Conservation (phyloP, 2,797 vertebrate species). For the Schizothorax lantsangensis region DNA sequence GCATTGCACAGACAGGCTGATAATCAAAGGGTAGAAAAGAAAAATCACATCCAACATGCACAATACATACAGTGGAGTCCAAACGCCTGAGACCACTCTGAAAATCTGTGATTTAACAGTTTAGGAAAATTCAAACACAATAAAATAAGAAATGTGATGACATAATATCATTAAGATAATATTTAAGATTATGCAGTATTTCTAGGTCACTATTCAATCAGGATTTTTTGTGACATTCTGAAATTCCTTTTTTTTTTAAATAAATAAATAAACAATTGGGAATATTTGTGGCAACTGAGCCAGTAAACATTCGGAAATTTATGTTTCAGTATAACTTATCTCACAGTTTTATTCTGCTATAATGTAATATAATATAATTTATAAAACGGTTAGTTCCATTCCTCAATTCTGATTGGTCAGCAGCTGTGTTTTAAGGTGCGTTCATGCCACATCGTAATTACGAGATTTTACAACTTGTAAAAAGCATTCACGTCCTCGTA, state of each 20-base stretch:
- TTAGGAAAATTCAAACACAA: background rate
- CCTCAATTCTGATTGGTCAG: no score
- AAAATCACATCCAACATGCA: conserved; percentile 13
- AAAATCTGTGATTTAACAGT: background rate
- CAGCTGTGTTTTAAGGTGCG: no score
- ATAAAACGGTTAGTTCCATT: no score
- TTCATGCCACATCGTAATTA: no score
- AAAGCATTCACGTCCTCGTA: no score
- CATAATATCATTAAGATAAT: background rate
- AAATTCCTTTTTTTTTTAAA: no score
- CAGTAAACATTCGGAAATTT: background rate
- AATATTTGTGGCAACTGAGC: background rate
- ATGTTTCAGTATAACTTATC: no score
- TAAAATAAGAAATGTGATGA: background rate
- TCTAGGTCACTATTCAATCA: background rate
- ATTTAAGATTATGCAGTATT: background rate
- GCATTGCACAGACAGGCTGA: conserved; percentile 21
- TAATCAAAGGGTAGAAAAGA: conserved; percentile 45
- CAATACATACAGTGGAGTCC: background rate
- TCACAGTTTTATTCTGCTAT: no score
- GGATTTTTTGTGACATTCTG: no score
- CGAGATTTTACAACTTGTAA: no score
- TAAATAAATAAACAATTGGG: no score
- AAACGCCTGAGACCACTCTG: background rate
- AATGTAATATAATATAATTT: no score